Conservation (phyloP, 2,113 vertebrate species). For the Piprites chloris region DNA sequence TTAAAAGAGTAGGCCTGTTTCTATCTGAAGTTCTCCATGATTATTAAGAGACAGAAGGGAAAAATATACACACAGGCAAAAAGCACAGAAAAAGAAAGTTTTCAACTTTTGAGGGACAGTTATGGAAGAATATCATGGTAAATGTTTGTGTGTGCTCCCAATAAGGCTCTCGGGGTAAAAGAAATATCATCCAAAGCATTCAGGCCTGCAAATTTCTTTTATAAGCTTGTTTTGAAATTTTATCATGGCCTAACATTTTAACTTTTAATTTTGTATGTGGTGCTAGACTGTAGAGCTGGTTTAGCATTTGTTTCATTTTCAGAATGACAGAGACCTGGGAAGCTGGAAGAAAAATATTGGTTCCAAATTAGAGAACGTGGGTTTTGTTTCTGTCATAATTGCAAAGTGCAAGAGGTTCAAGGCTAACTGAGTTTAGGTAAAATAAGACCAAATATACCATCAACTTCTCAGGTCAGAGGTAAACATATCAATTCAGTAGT, state of each 20-base stretch:
- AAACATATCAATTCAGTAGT: neutral
- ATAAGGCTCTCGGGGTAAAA: neutral
- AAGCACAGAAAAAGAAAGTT: neutral
- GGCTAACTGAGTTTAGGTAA: neutral
- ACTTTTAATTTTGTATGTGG: neutral
- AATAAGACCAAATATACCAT: neutral
- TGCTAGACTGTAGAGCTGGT: neutral
- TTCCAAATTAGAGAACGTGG: neutral
- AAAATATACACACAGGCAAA: neutral
- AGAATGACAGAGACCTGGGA: neutral
- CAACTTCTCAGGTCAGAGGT: neutral
- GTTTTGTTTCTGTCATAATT: neutral
- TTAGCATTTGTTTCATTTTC: neutral
- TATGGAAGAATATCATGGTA: neutral
- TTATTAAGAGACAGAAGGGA: neutral
- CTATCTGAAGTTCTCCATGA: neutral
- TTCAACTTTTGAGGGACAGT: neutral
- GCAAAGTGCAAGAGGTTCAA: neutral
- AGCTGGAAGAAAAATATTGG: accelerated
- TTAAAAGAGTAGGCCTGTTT: neutral
- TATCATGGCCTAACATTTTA: neutral
- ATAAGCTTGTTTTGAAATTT: neutral
- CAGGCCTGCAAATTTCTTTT: neutral
- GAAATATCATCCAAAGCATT: neutral
- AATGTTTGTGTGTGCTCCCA: neutral